Evolutionary conservation across 2,888 invertebrate genomes (phyloP), one percentile per base, ranked within the genome.

Genomic region (Caenorhabditis angaria): DNA sequence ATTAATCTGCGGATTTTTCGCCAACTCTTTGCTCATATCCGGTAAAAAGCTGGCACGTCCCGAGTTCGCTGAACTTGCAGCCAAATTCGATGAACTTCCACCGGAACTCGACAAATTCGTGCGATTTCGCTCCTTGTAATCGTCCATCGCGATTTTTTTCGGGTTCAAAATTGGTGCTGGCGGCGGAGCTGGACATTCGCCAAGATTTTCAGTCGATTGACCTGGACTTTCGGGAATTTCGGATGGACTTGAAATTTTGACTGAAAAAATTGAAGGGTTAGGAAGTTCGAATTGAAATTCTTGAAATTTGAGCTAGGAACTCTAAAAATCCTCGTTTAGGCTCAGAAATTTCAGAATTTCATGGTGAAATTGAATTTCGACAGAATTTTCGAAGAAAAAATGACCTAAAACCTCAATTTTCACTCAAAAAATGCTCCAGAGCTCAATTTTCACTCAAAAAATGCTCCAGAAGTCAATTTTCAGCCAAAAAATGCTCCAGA

Each of bases 131-230:
- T 65, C 70, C 35, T 70, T 70, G 35, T 70, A 70, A 6, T 62
- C 14, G 2, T 55, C 61, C 50, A 66, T 12, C 18, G 65, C 70
- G 1, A 70, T n/a, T 48, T 70, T 70, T 12, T 70, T 70, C 25
- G 47, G 60, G 1, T 59, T 54, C 14, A 65, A 62, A 2, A 65
- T 60, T 6, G 70, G 66, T 14, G 51, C 28, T 6, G 65, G 58
- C 14, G 59, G 22, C 10, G 55, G 55, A 20, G 55, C 28, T n/a
- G 55, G 55, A 14, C 25, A 56, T 20, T 6, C 20, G 18, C 32
- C 8, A 3, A 28, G 12, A n/a, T n/a, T n/a, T n/a, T n/a, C n/a
- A 24, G 51, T 8, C 2, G 22, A 14, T 18, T 56, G 20, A 20
- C 22, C 4, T 22, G 55, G 32, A n/a, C 51, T 51, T 51, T 5